Evolutionary conservation across 2,113 vertebrate genomes (phyloP).

Genomic region (Phrynocephalus versicolor): DNA sequence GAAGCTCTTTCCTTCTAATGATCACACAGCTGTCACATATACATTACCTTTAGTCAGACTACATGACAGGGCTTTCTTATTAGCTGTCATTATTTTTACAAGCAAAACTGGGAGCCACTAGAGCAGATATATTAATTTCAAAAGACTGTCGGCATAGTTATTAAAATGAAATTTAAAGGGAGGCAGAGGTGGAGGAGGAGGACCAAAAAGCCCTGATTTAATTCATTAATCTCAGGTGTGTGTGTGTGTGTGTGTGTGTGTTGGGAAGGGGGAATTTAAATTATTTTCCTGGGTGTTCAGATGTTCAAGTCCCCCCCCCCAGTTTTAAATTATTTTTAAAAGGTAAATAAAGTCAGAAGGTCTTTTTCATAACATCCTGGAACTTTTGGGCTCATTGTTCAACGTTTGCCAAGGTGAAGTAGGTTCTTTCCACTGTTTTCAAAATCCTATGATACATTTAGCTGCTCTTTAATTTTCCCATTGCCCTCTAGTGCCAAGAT

Average conservation of each 20-base stretch:
- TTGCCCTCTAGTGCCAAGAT: slow-evolving; percentile 4
- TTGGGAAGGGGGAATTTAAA: too few species aligned
- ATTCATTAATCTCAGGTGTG: slow-evolving; percentile 31
- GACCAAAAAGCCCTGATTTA: slow-evolving; percentile 22
- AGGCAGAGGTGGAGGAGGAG: neutral
- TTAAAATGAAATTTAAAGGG: slow-evolving; percentile 44
- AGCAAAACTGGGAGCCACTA: slow-evolving; percentile 49
- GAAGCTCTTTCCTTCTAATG: slow-evolving; percentile 55
- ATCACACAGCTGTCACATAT: slow-evolving; percentile 72
- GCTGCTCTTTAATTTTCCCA: slow-evolving; percentile 3
- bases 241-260: too few species aligned
- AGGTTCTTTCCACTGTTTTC: neutral
- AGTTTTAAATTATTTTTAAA: neutral
- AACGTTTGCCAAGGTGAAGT: neutral
- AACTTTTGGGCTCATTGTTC: slow-evolving; percentile 33
- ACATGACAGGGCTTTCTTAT: slow-evolving; percentile 65
- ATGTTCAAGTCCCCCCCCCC: neutral
- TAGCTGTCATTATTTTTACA: slow-evolving; percentile 62
- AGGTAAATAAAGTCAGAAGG: neutral
- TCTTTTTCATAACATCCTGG: neutral
- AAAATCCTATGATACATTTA: neutral
- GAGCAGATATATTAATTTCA: slow-evolving; percentile 65
- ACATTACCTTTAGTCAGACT: slow-evolving; percentile 61
- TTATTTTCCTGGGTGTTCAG: slow-evolving; percentile 27
- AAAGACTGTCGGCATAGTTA: slow-evolving; percentile 51